Conservation (phyloP, 2,113 vertebrate genomes). For the Plestiodon gilberti region DNA sequence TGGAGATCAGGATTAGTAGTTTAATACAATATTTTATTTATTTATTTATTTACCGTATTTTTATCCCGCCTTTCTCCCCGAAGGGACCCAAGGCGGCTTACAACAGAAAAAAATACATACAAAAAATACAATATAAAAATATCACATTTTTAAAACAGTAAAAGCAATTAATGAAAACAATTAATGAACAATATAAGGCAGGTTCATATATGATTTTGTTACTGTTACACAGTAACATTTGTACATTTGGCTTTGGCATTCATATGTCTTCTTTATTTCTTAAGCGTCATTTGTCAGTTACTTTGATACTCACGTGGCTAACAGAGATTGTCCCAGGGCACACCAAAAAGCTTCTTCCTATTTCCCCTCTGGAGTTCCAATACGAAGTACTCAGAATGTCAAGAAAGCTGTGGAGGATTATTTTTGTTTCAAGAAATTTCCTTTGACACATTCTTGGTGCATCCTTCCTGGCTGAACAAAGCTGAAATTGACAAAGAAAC, state of each 20-base stretch:
- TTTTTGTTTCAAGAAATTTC: neutral
- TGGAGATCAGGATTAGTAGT: too few species aligned
- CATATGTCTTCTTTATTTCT: neutral
- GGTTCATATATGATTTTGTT: neutral
- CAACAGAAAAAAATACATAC: too few species aligned
- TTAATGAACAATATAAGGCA: too few species aligned
- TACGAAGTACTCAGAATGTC: neutral
- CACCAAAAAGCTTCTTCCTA: neutral
- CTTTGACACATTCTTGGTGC: neutral
- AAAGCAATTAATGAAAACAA: too few species aligned
- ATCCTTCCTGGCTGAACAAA: neutral
- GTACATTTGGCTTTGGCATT: neutral
- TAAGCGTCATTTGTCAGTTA: neutral
- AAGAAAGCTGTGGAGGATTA: neutral
- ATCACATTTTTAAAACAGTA: too few species aligned
- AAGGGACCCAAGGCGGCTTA: too few species aligned
- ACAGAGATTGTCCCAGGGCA: neutral
- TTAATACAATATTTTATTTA: too few species aligned
- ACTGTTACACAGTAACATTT: neutral
- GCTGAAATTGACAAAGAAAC: neutral
- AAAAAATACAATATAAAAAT: too few species aligned
- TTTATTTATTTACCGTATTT: too few species aligned
- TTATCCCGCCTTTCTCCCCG: too few species aligned
- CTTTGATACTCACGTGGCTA: neutral
- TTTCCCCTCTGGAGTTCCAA: neutral